These are phyloP conservation scores for Agrilus cyanescens DNA, from an alignment of 2,888 invertebrate species.

Conservation along the genomic window DNA sequence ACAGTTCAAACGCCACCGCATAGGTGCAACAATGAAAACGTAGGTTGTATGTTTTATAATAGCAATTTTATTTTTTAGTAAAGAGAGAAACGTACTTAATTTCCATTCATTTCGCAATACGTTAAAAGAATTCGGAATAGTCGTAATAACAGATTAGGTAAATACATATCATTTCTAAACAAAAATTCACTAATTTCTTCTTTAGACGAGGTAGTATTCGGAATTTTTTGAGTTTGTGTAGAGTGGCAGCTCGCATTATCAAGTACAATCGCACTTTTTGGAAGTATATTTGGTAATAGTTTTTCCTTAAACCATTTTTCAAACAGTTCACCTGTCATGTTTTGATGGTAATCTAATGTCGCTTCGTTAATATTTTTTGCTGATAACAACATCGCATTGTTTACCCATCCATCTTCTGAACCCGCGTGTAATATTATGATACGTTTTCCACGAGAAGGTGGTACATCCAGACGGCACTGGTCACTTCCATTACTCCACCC, in stretches of 20 bases:
- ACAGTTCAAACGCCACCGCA: no score
- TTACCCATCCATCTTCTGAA: slow-evolving; percentile 13
- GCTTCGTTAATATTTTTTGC: slow-evolving; percentile 9
- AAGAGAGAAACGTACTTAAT: no score
- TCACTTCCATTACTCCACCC: slow-evolving; percentile 13
- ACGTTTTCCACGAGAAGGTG: slow-evolving; percentile 12
- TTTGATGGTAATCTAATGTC: slow-evolving; percentile 7
- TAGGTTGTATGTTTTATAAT: no score
- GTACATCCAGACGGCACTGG: slow-evolving; percentile 11
- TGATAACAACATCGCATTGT: slow-evolving; percentile 11
- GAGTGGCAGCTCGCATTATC: slow-evolving; percentile 14
- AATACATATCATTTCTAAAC: slow-evolving; percentile 3
- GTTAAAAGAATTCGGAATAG: no score
- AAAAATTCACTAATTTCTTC: slow-evolving; percentile 5
- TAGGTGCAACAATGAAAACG: no score
- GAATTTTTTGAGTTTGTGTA: slow-evolving; percentile 4
- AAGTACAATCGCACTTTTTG: slow-evolving; percentile 11
- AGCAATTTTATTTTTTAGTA: no score
- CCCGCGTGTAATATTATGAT: slow-evolving; percentile 16
- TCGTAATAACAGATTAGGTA: no score
- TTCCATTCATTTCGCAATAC: no score
- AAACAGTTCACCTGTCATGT: slow-evolving; percentile 12
- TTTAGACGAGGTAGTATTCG: slow-evolving; percentile 5
- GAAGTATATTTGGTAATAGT: slow-evolving; percentile 7
- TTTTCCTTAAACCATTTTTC: slow-evolving; percentile 12